phyloP scores from a whole-genome alignment of 2,113 vertebrate species.

The Urocitellus parryii region DNA sequence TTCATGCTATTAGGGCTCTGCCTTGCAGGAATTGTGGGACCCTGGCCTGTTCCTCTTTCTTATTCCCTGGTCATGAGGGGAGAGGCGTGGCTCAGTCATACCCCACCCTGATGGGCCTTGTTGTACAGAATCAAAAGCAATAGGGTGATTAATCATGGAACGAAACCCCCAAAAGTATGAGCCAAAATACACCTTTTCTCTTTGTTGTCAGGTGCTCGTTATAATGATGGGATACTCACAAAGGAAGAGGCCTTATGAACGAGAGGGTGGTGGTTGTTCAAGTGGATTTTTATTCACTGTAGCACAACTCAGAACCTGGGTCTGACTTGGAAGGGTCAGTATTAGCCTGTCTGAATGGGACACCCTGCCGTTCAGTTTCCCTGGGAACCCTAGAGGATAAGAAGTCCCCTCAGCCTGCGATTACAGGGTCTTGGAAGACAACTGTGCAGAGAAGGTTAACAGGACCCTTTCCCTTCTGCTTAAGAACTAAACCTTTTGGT shows the following conservation, averaged over 20 bases:
- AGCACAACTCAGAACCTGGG: background rate
- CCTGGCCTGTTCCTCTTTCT: background rate
- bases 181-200: background rate
- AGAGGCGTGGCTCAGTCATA: background rate
- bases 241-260: background rate
- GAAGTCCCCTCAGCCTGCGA: background rate
- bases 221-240: background rate
- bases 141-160: background rate
- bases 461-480: background rate
- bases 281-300: background rate
- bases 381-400: background rate
- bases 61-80: background rate
- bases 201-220: background rate
- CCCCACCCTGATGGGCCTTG: too few species aligned
- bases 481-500: background rate
- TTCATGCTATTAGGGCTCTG: background rate
- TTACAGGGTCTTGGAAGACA: background rate
- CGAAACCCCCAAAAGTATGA: background rate
- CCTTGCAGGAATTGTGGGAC: background rate
- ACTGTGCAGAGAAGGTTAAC: background rate
- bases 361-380: background rate
- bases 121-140: background rate
- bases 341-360: background rate
- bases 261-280: background rate
- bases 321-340: background rate